These are phyloP conservation scores for Chloroclystis v-ata DNA, from an alignment of 2,888 invertebrate genomes.

Conservation along the genomic window DNA sequence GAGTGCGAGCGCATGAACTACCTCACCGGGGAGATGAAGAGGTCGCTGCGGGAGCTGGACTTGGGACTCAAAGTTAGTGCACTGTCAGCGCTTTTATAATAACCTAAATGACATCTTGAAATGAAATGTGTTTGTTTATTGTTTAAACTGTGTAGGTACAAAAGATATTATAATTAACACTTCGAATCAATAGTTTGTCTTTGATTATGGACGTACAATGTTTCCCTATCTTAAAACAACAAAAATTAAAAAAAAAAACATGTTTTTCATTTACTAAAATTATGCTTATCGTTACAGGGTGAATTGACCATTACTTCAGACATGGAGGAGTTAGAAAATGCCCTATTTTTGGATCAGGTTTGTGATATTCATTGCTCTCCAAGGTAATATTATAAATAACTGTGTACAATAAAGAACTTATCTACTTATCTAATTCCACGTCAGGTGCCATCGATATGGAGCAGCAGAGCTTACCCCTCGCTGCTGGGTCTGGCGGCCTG, in stretches of 20 bases:
- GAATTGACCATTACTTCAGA: slow-evolving; percentile 97
- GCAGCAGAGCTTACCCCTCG: slow-evolving; percentile 93
- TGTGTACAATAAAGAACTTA: too few species aligned
- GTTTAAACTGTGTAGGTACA: too few species aligned
- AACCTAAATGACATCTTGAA: too few species aligned
- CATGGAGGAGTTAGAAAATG: slow-evolving; percentile 96
- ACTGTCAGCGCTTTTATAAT: too few species aligned
- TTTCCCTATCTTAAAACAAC: too few species aligned
- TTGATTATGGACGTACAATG: too few species aligned
- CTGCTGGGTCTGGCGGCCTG: slow-evolving; percentile 91
- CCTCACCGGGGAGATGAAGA: slow-evolving; percentile 92
- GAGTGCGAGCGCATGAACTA: slow-evolving; percentile 98
- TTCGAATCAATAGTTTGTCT: too few species aligned
- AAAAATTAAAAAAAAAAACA: too few species aligned
- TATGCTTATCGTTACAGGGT: slow-evolving; percentile 85
- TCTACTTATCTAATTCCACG: neutral
- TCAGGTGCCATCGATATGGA: slow-evolving; percentile 91
- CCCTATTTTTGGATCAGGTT: slow-evolving; percentile 92
- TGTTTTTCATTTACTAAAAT: too few species aligned
- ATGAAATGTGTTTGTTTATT: too few species aligned
- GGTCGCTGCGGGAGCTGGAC: slow-evolving; percentile 93
- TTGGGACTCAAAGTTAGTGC: slow-evolving; percentile 88
- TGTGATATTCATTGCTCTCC: slow-evolving; percentile 12
- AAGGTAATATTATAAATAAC: too few species aligned
- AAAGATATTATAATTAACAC: too few species aligned